phyloP scores from a whole-genome alignment of 1,140 invertebrate genomes.

The Amphibalanus amphitrite region DNA sequence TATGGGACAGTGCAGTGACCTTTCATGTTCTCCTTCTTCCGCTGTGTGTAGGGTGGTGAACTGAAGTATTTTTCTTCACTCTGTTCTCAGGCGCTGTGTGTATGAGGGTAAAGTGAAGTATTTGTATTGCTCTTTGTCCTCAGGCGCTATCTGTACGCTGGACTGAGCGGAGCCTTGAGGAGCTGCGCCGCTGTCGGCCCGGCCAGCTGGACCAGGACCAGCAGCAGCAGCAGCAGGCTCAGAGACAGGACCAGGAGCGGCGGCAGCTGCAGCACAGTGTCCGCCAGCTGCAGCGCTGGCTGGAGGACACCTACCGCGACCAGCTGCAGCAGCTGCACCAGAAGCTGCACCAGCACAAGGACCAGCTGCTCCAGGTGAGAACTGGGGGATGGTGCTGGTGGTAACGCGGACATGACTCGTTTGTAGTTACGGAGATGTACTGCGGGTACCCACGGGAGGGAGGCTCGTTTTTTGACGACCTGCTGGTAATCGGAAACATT shows the following conservation, averaged over 20 bases:
- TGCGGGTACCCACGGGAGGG: too few species aligned
- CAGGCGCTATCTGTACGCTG: background rate
- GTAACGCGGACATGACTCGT: too few species aligned
- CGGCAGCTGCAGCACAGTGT: background rate
- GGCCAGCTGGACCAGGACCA: background rate
- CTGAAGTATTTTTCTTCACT: too few species aligned
- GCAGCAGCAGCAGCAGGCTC: background rate
- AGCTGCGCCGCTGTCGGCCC: background rate
- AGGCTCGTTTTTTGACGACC: too few species aligned
- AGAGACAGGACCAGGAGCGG: background rate
- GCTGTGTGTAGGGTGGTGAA: too few species aligned
- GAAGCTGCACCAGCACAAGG: background rate
- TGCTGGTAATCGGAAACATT: too few species aligned
- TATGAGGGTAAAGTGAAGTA: conserved; percentile 66
- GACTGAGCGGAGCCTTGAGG: background rate
- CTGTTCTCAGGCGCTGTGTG: too few species aligned
- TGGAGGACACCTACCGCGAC: background rate
- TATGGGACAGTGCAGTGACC: too few species aligned
- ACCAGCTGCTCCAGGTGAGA: background rate
- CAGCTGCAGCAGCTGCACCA: background rate
- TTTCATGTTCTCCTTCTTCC: too few species aligned
- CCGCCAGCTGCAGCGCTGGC: background rate
- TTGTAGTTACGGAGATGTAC: too few species aligned
- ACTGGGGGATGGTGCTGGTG: too few species aligned
- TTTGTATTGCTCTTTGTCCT: conserved; percentile 61